Evolutionary conservation across 2,888 invertebrate genomes (phyloP), one percentile per base, ranked within the genome.

Genomic region (Microctonus hyperodae): DNA sequence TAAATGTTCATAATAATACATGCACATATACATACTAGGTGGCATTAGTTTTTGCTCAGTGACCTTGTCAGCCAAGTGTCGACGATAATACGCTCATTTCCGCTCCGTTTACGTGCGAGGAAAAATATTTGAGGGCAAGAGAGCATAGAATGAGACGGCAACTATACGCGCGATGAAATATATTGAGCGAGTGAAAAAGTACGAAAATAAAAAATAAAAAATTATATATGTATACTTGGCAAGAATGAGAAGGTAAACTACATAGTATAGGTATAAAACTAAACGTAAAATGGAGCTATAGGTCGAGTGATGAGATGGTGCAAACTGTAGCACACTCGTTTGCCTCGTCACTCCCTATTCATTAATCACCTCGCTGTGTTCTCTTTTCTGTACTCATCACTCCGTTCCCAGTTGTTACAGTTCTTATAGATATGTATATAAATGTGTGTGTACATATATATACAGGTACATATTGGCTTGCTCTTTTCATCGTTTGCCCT

Each of bases 281-380:
- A n/a, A n/a, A n/a, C n/a, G n/a, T 20, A 33, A 59, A 62, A 48
- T 59, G 53, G 57, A 31, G 35, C 44, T 40, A 55, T 56, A 23
- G 68, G 68, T 64, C 56, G 71, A 59, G 63, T 65, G 72, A 71
- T 72, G 72, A 76, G 76, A 72, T 75, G 77, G 74, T 77, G 76
- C 75, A 76, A 73, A 69, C 69, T 69, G 67, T 67, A 75, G 75
- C 75, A 73, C 72, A 72, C 72, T 40, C 74, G 75, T 72, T 74
- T 74, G 80, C 80, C 70, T 67, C 79, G 80, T 81, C 81, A 81
- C 77, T 77, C 75, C 75, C 76, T 73, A 73, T 77, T 79, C 79
- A 80, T 81, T 81, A 81, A 81, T 81, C 80, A 81, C 77, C 72
- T 75, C 74, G 72, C 74, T 69, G 71, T 71, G 67, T 58, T 65